Percentiles rank a stretch among this genome's conserved stretches.
phyloP scores from a whole-genome alignment of 2,888 invertebrate genomes.

The Lagria hirta region DNA sequence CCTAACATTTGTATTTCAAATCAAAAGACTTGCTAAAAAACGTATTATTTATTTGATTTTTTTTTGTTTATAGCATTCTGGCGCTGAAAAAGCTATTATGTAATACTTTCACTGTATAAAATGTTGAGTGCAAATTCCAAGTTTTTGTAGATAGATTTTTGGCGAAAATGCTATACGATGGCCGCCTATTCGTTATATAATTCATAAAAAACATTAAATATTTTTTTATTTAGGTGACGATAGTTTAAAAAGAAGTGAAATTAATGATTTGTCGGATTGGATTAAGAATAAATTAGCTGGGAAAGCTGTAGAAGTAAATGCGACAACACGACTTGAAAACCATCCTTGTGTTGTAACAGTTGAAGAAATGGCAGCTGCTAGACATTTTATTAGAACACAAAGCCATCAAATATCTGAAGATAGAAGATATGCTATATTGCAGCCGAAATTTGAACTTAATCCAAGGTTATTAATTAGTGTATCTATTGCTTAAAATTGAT shows the following conservation, averaged over 20 bases:
- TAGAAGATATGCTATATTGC: conserved; percentile 79
- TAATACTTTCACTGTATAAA: too few species aligned
- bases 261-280: conserved; percentile 78
- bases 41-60: too few species aligned
- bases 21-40: too few species aligned
- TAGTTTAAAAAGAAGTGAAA: conserved; percentile 71
- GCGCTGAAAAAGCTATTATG: too few species aligned
- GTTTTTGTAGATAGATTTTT: too few species aligned
- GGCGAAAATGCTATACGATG: too few species aligned
- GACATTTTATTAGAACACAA: conserved; percentile 91
- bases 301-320: conserved; percentile 80
- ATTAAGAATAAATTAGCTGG: conserved; percentile 74
- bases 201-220: neutral
- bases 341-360: conserved; percentile 96
- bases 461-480: conserved; percentile 69
- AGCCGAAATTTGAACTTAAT: conserved; percentile 93
- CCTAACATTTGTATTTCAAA: too few species aligned
- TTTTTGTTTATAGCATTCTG: too few species aligned
- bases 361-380: conserved; percentile 94
- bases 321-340: conserved; percentile 79
- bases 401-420: conserved; percentile 81
- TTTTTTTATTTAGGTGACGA: conserved; percentile 58
- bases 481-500: too few species aligned
- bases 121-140: too few species aligned
- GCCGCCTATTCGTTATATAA: too few species aligned